Conservation (phyloP, 2,113 vertebrate species). For the Helogale parvula region DNA sequence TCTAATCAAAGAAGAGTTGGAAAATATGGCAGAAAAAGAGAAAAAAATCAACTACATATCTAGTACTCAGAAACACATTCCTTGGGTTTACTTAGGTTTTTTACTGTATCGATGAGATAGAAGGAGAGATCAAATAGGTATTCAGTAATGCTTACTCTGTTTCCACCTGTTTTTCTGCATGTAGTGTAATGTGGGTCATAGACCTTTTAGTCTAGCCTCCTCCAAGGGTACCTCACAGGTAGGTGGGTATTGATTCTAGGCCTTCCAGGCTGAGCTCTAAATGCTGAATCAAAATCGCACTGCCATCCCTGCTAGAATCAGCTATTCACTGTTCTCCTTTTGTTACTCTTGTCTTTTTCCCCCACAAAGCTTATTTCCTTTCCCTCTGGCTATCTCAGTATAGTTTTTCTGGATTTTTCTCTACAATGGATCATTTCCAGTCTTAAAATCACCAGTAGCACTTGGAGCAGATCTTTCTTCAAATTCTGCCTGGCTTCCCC, state of each 20-base stretch:
- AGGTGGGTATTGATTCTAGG: neutral
- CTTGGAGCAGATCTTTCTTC: neutral
- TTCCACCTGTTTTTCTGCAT: neutral
- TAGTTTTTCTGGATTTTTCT: neutral
- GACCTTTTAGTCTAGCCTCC: neutral
- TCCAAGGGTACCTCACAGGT: neutral
- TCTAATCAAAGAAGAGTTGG: neutral
- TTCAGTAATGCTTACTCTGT: constrained; percentile 22
- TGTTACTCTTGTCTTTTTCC: neutral
- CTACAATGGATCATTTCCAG: neutral
- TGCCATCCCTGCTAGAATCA: neutral
- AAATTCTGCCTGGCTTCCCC: neutral
- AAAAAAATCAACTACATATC: neutral
- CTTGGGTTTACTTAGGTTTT: constrained; percentile 32
- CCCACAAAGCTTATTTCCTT: neutral
- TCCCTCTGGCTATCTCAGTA: neutral
- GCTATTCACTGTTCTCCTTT: constrained; percentile 22
- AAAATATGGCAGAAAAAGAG: constrained; percentile 23
- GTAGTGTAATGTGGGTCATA: neutral
- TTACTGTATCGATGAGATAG: neutral
- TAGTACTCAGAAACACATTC: constrained; percentile 17
- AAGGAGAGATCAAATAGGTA: neutral
- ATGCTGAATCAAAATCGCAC: neutral
- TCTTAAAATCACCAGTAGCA: neutral
- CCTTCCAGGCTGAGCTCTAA: neutral